phyloP scores from a whole-genome alignment of 2,888 invertebrate species.

The Lordiphosa fenestrarum region DNA sequence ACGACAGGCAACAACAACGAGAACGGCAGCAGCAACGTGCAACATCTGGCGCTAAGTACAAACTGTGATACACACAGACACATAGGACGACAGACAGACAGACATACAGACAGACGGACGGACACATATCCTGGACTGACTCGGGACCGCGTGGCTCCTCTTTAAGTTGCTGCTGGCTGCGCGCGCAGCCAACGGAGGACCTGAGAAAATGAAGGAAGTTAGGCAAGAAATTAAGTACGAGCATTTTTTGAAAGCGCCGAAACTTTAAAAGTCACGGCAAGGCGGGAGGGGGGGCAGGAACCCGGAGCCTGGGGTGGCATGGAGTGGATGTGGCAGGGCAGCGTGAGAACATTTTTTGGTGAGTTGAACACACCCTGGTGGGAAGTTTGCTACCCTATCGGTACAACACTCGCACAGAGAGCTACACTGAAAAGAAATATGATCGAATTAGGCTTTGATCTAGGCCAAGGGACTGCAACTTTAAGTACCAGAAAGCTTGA shows the following conservation, averaged over 20 bases:
- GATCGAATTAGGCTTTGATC: too few relatives aligned
- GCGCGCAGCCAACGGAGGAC: constrained; percentile 51
- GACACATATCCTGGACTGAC: constrained; percentile 27
- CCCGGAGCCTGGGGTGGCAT: constrained; percentile 6
- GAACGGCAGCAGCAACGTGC: constrained; percentile 34
- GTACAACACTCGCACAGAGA: constrained; percentile 22
- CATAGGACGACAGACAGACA: constrained; percentile 33
- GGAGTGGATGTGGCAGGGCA: constrained; percentile 38
- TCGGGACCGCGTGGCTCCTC: constrained; percentile 58
- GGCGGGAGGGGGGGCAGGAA: neutral
- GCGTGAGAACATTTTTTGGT: constrained; percentile 74
- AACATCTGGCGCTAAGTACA: constrained; percentile 74
- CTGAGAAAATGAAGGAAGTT: constrained; percentile 59
- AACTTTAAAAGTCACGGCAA: constrained; percentile 6
- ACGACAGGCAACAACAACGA: constrained; percentile 35
- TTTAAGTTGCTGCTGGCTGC: constrained; percentile 57
- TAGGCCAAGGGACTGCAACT: too few relatives aligned
- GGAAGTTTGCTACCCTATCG: constrained; percentile 68
- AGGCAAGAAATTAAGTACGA: constrained; percentile 53
- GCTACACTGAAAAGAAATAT: neutral
- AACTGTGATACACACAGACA: constrained; percentile 69
- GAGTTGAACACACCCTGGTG: constrained; percentile 76
- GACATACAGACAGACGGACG: constrained; percentile 18
- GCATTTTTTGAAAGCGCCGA: constrained; percentile 7
- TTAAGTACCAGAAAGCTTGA: too few relatives aligned